Evolutionary conservation across 2,797 vertebrate genomes (phyloP).

Genomic region (Poecilia picta): DNA sequence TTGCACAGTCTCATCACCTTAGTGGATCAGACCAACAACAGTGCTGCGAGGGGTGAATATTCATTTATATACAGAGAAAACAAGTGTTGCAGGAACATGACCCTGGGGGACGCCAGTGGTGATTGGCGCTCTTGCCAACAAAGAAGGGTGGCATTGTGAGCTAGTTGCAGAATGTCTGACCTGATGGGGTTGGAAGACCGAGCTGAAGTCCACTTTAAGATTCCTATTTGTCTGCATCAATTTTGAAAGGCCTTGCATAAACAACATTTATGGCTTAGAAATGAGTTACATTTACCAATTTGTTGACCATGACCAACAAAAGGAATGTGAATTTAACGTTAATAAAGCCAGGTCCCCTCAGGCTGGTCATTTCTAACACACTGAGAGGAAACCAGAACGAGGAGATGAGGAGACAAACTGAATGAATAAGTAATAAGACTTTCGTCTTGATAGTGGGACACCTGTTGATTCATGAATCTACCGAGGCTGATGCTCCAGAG

Average conservation of each 20-base stretch:
- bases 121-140: too few species aligned
- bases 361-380: conserved; percentile 1
- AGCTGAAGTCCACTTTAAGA: background rate
- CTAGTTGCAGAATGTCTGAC: background rate
- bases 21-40: background rate
- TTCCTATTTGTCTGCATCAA: too few species aligned
- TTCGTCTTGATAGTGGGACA: background rate
- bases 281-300: background rate
- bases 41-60: background rate
- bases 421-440: conserved; percentile 40
- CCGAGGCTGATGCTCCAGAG: background rate
- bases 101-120: too few species aligned
- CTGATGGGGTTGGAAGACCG: background rate
- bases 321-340: background rate
- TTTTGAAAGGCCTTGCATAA: too few species aligned
- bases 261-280: background rate
- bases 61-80: background rate
- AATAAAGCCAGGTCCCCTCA: background rate
- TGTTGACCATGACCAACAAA: background rate
- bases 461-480: background rate
- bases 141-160: too few species aligned
- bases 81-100: background rate
- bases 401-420: conserved; percentile 9
- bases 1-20: background rate
- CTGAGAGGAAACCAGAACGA: conserved; percentile 17